Conservation (phyloP, 2,888 invertebrate genomes). For the Limulus polyphemus region DNA sequence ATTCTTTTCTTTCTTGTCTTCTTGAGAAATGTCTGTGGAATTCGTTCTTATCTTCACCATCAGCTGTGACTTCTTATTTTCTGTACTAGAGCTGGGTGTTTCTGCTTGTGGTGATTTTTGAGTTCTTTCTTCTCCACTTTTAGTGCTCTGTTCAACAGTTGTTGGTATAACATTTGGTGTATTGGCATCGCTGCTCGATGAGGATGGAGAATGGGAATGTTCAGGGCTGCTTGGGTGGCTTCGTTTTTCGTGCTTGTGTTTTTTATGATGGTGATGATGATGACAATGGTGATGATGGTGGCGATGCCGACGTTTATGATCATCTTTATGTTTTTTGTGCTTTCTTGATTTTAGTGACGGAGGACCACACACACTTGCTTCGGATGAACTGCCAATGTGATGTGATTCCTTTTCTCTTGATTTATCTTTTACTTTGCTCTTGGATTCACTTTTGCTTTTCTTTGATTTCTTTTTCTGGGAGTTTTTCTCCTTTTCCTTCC, state of each 20-base stretch:
- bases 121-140: no score
- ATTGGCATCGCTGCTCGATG: no score
- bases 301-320: constrained; percentile 54
- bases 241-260: constrained; percentile 19
- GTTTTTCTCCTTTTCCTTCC: constrained; percentile 3
- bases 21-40: no score
- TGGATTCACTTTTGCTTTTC: constrained; percentile 25
- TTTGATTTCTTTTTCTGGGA: constrained; percentile 9
- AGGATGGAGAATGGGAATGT: no score
- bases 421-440: constrained; percentile 33
- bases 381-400: constrained; percentile 8
- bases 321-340: constrained; percentile 25
- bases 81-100: no score
- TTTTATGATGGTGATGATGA: constrained; percentile 40
- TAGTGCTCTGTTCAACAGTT: no score
- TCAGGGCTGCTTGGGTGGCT: background rate
- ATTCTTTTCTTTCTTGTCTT: no score
- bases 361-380: constrained; percentile 11
- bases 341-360: constrained; percentile 9
- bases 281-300: constrained; percentile 53
- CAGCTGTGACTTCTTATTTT: no score
- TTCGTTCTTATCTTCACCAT: no score
- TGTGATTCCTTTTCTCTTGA: no score
- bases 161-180: no score
- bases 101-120: no score